Evolutionary conservation across 2,888 invertebrate genomes (phyloP), one percentile per base, ranked within the genome.

Genomic region (Drosophila ustulata): DNA sequence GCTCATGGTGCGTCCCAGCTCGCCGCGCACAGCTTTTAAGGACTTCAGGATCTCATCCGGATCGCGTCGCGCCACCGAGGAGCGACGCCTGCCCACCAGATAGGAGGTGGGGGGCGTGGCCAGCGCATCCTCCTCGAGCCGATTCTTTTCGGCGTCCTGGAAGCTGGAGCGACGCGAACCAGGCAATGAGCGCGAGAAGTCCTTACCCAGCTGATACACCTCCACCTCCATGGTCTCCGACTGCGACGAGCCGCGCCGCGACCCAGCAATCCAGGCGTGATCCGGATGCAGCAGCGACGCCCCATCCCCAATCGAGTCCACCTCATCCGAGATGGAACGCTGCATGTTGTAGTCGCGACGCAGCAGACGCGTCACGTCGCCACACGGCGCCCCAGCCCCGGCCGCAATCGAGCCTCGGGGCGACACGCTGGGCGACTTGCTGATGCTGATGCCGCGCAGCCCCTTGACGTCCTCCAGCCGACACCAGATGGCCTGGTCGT

Each of bases 401-500:
- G 96, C 93, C 13, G 90, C 91, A 74, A 92, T 91, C 0, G 97
- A 97, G 50, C 96, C 96, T 49, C 97, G 94, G 0, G 97, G 97
- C 0, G 97, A 97, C 0, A 95, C 95, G 89, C 95, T 95, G 0
- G 96, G 96, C 0, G 96, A 96, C 75, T 95, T 95, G 18, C 94
- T 94, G 58, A 92, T 91, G 50, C 92, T 92, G 6, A 91, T 92
- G 66, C 91, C 91, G 6, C 96, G 93, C 51, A 96, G 92, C 59
- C 94, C 94, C 69, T 95, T 93, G 0, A 96, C 96, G 92, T 97
- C 97, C 86, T 97, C 97, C 57, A 97, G 93, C 6, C 97, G 95
- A 93, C 97, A 98, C 97, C 98, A 98, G 50, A 97, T 95, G 0
- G 97, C 96, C 64, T 97, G 95, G 91, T 97, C 97, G 88, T 97